Conservation (phyloP, 2,797 vertebrate species). For the Sphaeramia orbicularis region DNA sequence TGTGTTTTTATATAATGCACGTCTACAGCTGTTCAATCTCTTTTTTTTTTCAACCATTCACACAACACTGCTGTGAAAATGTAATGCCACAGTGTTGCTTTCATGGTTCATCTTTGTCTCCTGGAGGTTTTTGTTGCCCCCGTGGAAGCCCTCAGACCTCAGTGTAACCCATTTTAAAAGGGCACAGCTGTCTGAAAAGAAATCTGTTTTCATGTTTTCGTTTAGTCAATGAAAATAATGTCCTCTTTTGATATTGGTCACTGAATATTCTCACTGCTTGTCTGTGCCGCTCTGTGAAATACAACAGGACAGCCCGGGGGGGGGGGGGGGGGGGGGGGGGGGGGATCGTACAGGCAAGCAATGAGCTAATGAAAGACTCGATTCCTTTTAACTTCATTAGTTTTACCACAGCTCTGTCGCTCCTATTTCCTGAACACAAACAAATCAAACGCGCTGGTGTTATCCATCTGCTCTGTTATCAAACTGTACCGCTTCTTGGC, state of each 20-base stretch:
- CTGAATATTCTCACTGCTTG: slow-evolving; percentile 2
- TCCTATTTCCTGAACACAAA: slow-evolving; percentile 60
- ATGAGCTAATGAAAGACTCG: slow-evolving; percentile 60
- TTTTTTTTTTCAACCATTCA: slow-evolving; percentile 3
- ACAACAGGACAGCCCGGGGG: background rate
- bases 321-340: background rate
- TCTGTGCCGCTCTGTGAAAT: slow-evolving; percentile 22
- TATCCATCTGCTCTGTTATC: slow-evolving; percentile 67
- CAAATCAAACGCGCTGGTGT: slow-evolving; percentile 59
- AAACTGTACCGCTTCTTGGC: slow-evolving; percentile 60
- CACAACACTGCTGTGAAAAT: background rate
- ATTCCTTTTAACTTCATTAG: slow-evolving; percentile 69
- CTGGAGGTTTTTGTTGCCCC: background rate
- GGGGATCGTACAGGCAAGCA: slow-evolving; percentile 34
- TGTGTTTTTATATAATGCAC: slow-evolving; percentile 6
- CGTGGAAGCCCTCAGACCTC: background rate
- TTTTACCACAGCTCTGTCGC: slow-evolving; percentile 53
- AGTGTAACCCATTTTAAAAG: slow-evolving; percentile 18
- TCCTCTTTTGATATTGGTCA: slow-evolving; percentile 18
- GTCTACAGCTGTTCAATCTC: background rate
- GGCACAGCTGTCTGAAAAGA: slow-evolving; percentile 9
- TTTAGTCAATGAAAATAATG: slow-evolving; percentile 27
- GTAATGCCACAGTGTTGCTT: background rate
- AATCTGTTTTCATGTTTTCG: slow-evolving; percentile 19
- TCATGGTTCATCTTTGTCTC: slow-evolving; percentile 2